Evolutionary conservation across 2,888 invertebrate species (phyloP), one percentile per base, ranked within the genome.

Genomic region (Caradrina clavipalpis): DNA sequence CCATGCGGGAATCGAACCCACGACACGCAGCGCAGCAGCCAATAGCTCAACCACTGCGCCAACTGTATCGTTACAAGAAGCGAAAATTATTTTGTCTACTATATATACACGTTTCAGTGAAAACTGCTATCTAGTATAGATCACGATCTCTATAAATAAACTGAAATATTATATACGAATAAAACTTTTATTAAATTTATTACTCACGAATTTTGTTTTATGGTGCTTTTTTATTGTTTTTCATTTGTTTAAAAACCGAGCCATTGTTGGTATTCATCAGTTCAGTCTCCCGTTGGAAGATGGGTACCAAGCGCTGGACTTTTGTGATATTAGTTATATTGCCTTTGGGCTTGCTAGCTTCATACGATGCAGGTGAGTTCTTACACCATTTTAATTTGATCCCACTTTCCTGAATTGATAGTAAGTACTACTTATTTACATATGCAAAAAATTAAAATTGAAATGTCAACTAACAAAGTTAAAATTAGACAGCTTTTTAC

Each of bases 271-370:
- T 6, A 6, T 57, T 72, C 55, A 10, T 66, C 69, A 87, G 82
- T 87, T 63, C 57, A 51, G 47, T 58, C 68, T 63, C 57, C 80
- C 68, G 65, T 22, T 31, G 3, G 10, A 86, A 80, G 58, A 88
- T 86, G 85, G 61, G 58, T 45, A 31, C 55, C 45, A 76, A 65
- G 26, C 58, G 55, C 26, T 80, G 80, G 59, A 35, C 67, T 50
- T 51, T 80, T 19, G 39, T 87, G 11, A 2, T 86, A 45, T 64
- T 86, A 17, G 26, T 83, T 15, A 54, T 82, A 45, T 63, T 86
- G 70, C 84, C 85, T 10, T 67, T 71, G 21, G 73, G 77, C 55
- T 54, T 78, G 31, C 35, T 80, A 55, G 73, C 64, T 15, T 1
- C 78, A 26, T 11, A 64, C 53, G 31, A 39, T 57, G 21, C 11